phyloP scores from a whole-genome alignment of 2,888 invertebrate species.

The Brachynemurus nebulosus region DNA sequence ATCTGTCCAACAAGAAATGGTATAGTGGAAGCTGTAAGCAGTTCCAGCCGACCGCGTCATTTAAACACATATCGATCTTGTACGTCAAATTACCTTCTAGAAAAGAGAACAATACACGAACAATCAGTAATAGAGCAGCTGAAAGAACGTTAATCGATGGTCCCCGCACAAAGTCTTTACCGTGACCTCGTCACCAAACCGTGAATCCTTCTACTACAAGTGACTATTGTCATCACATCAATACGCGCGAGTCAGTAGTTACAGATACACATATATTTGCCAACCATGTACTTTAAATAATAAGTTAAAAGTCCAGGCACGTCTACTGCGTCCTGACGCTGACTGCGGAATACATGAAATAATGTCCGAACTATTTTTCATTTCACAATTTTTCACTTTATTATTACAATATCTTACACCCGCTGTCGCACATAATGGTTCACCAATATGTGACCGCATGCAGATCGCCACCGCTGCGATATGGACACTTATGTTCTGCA shows the following conservation, averaged over 20 bases:
- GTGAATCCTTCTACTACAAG: conserved; percentile 5
- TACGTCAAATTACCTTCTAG: conserved; percentile 7
- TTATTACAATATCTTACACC: conserved; percentile 28
- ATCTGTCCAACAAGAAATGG: background rate
- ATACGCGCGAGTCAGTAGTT: background rate
- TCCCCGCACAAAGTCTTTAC: background rate
- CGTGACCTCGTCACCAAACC: conserved; percentile 5
- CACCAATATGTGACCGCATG: conserved; percentile 31
- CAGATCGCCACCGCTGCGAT: conserved; percentile 25
- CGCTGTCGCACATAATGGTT: conserved; percentile 26
- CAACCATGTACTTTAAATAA: background rate
- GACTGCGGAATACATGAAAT: conserved; percentile 26
- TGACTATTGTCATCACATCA: background rate
- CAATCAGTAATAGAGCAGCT: background rate
- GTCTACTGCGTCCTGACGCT: conserved; percentile 29
- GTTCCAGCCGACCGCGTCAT: conserved; percentile 9
- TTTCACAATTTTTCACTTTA: conserved; percentile 32
- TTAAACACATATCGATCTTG: conserved; percentile 9
- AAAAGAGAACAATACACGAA: conserved; percentile 4
- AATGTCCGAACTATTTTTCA: conserved; percentile 35
- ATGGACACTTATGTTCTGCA: conserved; percentile 7
- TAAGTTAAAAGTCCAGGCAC: conserved; percentile 26
- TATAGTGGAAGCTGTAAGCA: background rate
- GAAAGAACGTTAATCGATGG: background rate
- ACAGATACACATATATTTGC: background rate